phyloP scores from a whole-genome alignment of 2,888 invertebrate genomes.

The Minunthozetes semirufus region DNA sequence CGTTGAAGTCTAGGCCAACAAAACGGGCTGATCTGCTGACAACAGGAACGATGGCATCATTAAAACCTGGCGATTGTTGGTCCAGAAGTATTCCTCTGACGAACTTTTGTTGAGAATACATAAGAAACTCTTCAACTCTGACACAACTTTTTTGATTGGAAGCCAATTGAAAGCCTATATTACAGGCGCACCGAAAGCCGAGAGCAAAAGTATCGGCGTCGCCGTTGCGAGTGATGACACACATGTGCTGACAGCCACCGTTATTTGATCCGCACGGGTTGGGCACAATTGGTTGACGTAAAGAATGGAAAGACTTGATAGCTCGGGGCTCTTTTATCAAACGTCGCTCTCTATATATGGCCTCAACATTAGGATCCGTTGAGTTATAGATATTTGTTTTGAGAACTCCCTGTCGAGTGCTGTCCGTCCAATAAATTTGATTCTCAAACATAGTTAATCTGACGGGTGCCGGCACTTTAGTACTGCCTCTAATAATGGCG shows the following conservation, averaged over 20 bases:
- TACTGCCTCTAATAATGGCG: slow-evolving; percentile 44
- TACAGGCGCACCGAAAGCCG: slow-evolving; percentile 84
- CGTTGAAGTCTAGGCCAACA: slow-evolving; percentile 90
- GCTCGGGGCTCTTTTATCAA: slow-evolving; percentile 70
- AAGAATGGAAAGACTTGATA: slow-evolving; percentile 69
- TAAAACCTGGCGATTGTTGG: slow-evolving; percentile 54
- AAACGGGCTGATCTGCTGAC: slow-evolving; percentile 84
- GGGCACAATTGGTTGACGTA: slow-evolving; percentile 54
- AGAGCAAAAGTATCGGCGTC: slow-evolving; percentile 55
- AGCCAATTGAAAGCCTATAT: slow-evolving; percentile 72
- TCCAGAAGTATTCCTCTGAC: slow-evolving; percentile 68
- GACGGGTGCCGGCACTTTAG: slow-evolving; percentile 72
- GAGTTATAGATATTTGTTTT: slow-evolving; percentile 79
- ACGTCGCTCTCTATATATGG: slow-evolving; percentile 70
- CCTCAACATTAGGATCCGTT: slow-evolving; percentile 58
- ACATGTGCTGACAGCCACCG: slow-evolving; percentile 87
- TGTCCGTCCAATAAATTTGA: slow-evolving; percentile 82
- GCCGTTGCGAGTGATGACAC: slow-evolving; percentile 68
- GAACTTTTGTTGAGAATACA: slow-evolving; percentile 87
- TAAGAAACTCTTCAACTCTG: slow-evolving; percentile 73
- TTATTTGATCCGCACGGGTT: slow-evolving; percentile 82
- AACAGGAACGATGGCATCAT: slow-evolving; percentile 90
- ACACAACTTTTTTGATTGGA: slow-evolving; percentile 68
- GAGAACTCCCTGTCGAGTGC: slow-evolving; percentile 78
- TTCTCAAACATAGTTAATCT: slow-evolving; percentile 76